phyloP scores from a whole-genome alignment of 1,140 invertebrate genomes.

The Odontomachus brunneus region DNA sequence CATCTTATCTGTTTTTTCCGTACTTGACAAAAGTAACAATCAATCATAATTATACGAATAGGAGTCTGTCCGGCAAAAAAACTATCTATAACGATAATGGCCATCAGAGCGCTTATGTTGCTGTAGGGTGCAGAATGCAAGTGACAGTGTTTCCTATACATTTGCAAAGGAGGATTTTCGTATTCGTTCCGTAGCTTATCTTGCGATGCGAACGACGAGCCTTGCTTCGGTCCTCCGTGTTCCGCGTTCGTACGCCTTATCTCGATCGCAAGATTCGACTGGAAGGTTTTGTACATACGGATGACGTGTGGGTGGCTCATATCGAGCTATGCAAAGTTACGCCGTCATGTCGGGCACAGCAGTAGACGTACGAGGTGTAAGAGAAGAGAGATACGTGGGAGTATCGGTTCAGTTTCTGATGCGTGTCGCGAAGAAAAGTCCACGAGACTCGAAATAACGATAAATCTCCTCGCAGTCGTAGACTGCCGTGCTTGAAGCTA shows the following conservation, averaged over 20 bases:
- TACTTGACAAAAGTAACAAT: too few relatives aligned
- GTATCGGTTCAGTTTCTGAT: constrained; percentile 63
- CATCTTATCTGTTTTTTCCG: too few relatives aligned
- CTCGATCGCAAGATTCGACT: constrained; percentile 72
- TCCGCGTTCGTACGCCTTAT: constrained; percentile 66
- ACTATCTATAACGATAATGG: too few relatives aligned
- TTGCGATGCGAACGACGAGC: constrained; percentile 66
- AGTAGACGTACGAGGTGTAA: neutral
- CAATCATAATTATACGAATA: too few relatives aligned
- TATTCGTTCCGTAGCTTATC: constrained; percentile 73
- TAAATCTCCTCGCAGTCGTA: constrained; percentile 62
- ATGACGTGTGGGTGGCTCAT: constrained; percentile 69
- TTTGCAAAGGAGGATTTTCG: constrained; percentile 64
- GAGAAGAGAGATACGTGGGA: constrained; percentile 35
- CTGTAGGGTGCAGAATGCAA: neutral
- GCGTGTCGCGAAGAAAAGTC: constrained; percentile 61
- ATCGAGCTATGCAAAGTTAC: constrained; percentile 74
- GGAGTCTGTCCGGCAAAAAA: too few relatives aligned
- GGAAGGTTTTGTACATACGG: constrained; percentile 70
- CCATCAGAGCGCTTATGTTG: neutral
- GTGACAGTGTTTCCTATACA: constrained; percentile 64
- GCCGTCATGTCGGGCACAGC: constrained; percentile 62
- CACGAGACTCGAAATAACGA: constrained; percentile 66
- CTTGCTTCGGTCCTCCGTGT: constrained; percentile 47
- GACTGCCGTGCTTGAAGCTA: constrained; percentile 56